Percentiles rank a stretch among this genome's conserved stretches.
Conservation (phyloP, 2,888 invertebrate species). For the Anticlea derivata region DNA sequence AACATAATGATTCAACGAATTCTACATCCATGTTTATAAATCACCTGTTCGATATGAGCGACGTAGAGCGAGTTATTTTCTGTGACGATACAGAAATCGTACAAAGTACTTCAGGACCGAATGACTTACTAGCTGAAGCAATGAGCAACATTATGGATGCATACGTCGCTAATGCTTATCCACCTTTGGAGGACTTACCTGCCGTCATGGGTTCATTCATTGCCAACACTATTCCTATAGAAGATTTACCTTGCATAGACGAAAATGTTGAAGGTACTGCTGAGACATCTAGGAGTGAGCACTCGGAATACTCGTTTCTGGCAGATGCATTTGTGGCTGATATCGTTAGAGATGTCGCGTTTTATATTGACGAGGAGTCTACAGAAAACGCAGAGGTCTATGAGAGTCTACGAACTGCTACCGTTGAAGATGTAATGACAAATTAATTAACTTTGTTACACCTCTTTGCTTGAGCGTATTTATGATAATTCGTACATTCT, state of each 20-base stretch:
- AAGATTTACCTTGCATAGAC: conserved; percentile 24
- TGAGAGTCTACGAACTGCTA: conserved; percentile 32
- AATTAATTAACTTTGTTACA: neutral
- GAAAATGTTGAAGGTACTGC: conserved; percentile 26
- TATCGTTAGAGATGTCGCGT: conserved; percentile 46
- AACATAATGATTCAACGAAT: conserved; percentile 51
- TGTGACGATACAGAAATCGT: conserved; percentile 44
- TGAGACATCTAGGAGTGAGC: conserved; percentile 41
- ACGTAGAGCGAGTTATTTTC: conserved; percentile 53
- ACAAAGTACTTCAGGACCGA: conserved; percentile 40
- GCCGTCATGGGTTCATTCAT: conserved; percentile 8
- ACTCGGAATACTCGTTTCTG: conserved; percentile 60
- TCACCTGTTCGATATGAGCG: conserved; percentile 72
- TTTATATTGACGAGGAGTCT: conserved; percentile 47
- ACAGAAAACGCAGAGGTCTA: conserved; percentile 29
- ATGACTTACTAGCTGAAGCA: conserved; percentile 45
- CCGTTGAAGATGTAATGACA: conserved; percentile 26
- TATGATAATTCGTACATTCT: neutral
- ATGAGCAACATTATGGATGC: conserved; percentile 59
- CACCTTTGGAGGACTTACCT: conserved; percentile 36
- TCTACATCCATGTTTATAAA: conserved; percentile 70
- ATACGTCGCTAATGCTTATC: conserved; percentile 48
- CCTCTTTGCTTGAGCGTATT: neutral
- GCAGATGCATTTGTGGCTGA: conserved; percentile 50
- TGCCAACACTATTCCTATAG: conserved; percentile 10